Percentiles rank a stretch among this genome's conserved stretches.
Evolutionary conservation across 1,140 invertebrate genomes (phyloP).

Genomic region (Glossosoma conforme): DNA sequence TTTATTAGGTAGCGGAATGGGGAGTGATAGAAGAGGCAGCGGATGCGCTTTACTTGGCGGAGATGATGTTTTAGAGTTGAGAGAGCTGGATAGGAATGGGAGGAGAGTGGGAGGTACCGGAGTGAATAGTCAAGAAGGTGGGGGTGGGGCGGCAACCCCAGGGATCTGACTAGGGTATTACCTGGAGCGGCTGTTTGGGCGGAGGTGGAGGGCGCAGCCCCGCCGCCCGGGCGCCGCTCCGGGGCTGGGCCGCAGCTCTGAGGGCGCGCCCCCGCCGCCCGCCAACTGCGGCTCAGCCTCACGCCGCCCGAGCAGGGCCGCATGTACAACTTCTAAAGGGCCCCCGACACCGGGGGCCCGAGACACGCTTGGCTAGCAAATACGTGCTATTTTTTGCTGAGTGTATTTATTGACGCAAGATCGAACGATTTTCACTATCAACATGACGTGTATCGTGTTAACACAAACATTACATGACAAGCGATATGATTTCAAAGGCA

Average conservation of each 20-base stretch:
- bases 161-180: slow-evolving; percentile 61
- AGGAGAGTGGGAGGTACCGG: slow-evolving; percentile 49
- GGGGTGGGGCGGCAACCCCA: slow-evolving; percentile 52
- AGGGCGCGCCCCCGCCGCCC: slow-evolving; percentile 37
- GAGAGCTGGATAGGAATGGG: slow-evolving; percentile 61
- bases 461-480: too few species aligned
- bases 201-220: slow-evolving; percentile 52
- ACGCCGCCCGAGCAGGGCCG: slow-evolving; percentile 1
- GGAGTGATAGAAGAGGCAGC: slow-evolving; percentile 49
- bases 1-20: slow-evolving; percentile 34
- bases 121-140: too few species aligned
- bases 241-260: slow-evolving; percentile 27
- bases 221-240: slow-evolving; percentile 37
- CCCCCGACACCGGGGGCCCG: too few species aligned
- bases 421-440: too few species aligned
- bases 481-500: too few species aligned
- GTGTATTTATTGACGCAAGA: too few species aligned
- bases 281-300: neutral
- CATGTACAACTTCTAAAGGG: too few species aligned
- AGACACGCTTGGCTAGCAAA: too few species aligned
- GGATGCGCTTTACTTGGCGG: slow-evolving; percentile 57
- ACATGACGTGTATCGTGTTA: too few species aligned
- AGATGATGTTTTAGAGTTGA: slow-evolving; percentile 48
- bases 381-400: too few species aligned
- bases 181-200: slow-evolving; percentile 55